Evolutionary conservation across 2,797 vertebrate species (phyloP).

Genomic region (Acrocephalus scirpaceus): DNA sequence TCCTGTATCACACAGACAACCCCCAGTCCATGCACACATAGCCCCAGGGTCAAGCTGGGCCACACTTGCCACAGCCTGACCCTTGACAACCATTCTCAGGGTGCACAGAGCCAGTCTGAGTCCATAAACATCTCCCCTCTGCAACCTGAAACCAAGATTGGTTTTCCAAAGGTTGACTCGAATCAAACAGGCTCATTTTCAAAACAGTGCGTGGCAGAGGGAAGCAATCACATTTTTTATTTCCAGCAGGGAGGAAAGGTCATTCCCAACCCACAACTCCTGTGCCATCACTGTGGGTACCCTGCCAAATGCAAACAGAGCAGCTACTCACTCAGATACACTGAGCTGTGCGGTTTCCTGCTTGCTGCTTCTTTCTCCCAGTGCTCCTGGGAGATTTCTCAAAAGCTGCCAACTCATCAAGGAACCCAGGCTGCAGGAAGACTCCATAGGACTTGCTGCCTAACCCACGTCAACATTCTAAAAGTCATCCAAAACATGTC

Average conservation of each 20-base stretch:
- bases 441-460: neutral
- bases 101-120: neutral
- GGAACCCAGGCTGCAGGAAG: neutral
- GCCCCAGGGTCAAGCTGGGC: fast-evolving
- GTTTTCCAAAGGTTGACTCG: neutral
- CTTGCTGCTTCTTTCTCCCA: neutral
- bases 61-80: neutral
- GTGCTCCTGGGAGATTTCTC: neutral
- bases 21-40: no score
- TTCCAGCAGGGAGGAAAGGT: neutral
- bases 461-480: neutral
- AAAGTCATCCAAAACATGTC: neutral
- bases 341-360: neutral
- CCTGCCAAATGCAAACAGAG: neutral
- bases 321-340: neutral
- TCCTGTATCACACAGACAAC: neutral
- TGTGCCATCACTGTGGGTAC: neutral
- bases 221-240: neutral
- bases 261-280: neutral
- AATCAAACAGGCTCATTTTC: neutral
- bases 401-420: neutral
- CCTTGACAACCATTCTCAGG: neutral
- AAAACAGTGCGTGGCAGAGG: neutral
- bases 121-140: neutral
- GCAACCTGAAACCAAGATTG: neutral